Percentiles rank a stretch among this genome's conserved stretches.
Evolutionary conservation across 1,140 invertebrate genomes (phyloP).

Genomic region (Drosophila simulans): DNA sequence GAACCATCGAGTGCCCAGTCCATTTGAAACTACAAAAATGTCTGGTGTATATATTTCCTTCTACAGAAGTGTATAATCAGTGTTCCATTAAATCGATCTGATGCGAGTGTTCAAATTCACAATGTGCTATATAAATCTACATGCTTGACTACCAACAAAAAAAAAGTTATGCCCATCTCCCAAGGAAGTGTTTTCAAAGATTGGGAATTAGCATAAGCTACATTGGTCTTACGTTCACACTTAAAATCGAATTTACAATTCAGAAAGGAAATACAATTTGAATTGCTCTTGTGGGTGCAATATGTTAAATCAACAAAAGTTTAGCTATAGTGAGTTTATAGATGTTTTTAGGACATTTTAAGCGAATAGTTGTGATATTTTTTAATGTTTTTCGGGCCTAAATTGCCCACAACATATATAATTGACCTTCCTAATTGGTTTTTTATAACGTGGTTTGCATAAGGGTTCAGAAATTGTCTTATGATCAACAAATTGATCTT

Average conservation of each 20-base stretch:
- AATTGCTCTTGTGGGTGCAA: not conserved
- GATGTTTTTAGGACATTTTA: too few species aligned
- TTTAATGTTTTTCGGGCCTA: not conserved
- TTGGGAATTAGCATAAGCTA: not conserved
- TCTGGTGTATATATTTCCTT: conserved; percentile 50
- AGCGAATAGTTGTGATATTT: conserved; percentile 9
- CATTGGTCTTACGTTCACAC: not conserved
- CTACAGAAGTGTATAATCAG: conserved; percentile 38
- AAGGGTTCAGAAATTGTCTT: not conserved
- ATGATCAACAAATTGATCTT: not conserved
- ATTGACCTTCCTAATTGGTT: conserved; percentile 3
- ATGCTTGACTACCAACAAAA: conserved; percentile 4
- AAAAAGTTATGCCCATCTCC: not conserved
- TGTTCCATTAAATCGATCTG: conserved; percentile 48
- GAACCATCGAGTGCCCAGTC: not conserved
- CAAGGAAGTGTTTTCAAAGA: not conserved
- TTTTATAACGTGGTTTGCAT: not conserved
- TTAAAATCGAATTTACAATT: not conserved
- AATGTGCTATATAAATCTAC: conserved; percentile 39
- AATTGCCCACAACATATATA: conserved; percentile 1
- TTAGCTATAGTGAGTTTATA: not conserved
- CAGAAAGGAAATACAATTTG: not conserved
- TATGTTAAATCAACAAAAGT: not conserved
- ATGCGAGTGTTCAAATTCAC: conserved; percentile 58
- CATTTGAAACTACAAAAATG: conserved; percentile 44